phyloP scores from a whole-genome alignment of 2,797 vertebrate genomes.

The Epinephelus malabaricus region DNA sequence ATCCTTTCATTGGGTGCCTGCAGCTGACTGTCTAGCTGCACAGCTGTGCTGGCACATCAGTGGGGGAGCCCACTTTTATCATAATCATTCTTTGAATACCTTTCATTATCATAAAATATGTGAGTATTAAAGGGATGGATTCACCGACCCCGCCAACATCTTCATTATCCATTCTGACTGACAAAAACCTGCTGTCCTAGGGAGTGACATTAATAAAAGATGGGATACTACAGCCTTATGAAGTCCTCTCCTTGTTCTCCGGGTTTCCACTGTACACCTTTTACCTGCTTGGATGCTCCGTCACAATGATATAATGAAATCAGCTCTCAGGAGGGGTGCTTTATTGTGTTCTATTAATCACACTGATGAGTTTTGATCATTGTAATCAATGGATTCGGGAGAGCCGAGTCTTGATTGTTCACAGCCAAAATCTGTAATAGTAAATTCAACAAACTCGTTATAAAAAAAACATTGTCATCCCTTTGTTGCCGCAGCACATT shows the following conservation, averaged over 20 bases:
- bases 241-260: conserved; percentile 92
- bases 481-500: conserved; percentile 69
- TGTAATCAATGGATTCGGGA: conserved; percentile 60
- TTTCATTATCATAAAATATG: conserved; percentile 86
- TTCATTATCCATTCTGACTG: conserved; percentile 85
- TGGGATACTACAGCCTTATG: conserved; percentile 89
- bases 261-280: conserved; percentile 87
- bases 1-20: conserved; percentile 73
- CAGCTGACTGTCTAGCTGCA: conserved; percentile 71
- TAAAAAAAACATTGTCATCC: conserved; percentile 38
- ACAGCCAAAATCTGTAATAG: conserved; percentile 46
- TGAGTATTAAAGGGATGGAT: conserved; percentile 82
- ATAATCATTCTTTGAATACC: conserved; percentile 84
- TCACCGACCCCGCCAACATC: conserved; percentile 73
- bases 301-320: conserved; percentile 67
- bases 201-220: conserved; percentile 84
- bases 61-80: conserved; percentile 80
- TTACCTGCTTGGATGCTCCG: conserved; percentile 87
- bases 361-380: conserved; percentile 67
- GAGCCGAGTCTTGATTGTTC: conserved; percentile 46
- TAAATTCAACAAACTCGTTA: conserved; percentile 53
- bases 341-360: conserved; percentile 68
- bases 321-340: conserved; percentile 54
- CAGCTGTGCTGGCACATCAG: conserved; percentile 76
- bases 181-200: conserved; percentile 79